Evolutionary conservation across 1,140 invertebrate genomes (phyloP), one percentile per base, ranked within the genome.

Genomic region (Dermatophagoides farinae): DNA sequence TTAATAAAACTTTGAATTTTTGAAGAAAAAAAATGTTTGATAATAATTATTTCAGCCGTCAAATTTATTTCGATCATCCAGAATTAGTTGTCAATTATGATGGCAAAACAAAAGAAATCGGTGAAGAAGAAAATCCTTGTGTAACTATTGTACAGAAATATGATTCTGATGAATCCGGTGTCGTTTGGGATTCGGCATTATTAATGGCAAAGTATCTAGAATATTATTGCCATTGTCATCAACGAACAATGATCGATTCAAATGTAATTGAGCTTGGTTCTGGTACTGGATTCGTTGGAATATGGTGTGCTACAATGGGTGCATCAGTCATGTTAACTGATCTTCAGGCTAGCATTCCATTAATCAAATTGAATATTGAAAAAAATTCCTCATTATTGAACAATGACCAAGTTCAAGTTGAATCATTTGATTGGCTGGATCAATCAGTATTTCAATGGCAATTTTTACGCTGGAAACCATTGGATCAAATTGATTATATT

Each of bases 131-230:
- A 20, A 18, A 47, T 18, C n/a, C n/a, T 23, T 39, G 5, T 16
- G 11, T 55, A 18, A 31, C 10, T n/a, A 44, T 55, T 55, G 2
- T 55, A 11, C 53, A 55, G 16, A 55, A 55, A 55, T 55, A 25
- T n/a, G 53, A 55, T 23, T 55, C 53, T 38, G 53, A 55, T 23
- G 53, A 55, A 44, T 55, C 53, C 2, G 53, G 53, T 23, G 53
- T 55, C 23, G 53, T 55, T 44, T 55, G 53, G 53, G 53, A 55
- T 25, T 6, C 53, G 2, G 14, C 53, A n/a, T 4, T 55, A 25
- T 20, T 55, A 23, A 8, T 55, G 53, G 53, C 53, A 1, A 55
- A 55, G 23, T 55, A 55, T 25, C 31, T 55, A 1, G 53, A 55
- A 55, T 18, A 23, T 18, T 1, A 55, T 38, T 18, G 16, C n/a